phyloP scores from a whole-genome alignment of 1,140 invertebrate genomes.

The Drosophila pachea region DNA sequence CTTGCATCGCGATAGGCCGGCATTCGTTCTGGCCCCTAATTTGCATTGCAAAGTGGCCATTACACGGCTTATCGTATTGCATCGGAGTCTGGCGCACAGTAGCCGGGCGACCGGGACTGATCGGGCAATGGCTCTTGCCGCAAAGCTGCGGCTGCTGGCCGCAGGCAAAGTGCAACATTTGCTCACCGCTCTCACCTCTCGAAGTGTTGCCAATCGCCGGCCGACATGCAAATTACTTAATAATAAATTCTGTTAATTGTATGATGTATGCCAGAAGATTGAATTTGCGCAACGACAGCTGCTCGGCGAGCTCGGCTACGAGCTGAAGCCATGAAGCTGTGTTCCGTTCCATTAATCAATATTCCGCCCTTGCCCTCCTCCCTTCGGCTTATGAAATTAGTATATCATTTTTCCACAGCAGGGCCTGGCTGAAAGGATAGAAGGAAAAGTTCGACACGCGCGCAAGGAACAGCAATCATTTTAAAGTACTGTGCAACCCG shows the following conservation, averaged over 20 bases:
- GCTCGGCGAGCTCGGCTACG: neutral
- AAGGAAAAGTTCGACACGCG: constrained; percentile 42
- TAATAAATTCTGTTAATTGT: constrained; percentile 52
- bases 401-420: constrained; percentile 16
- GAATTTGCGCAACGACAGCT: neutral
- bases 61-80: constrained; percentile 43
- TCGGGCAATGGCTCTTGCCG: neutral
- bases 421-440: constrained; percentile 17
- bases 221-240: constrained; percentile 58
- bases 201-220: constrained; percentile 32
- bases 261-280: constrained; percentile 13
- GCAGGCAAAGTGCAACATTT: constrained; percentile 40
- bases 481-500: constrained; percentile 44
- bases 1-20: constrained; percentile 30
- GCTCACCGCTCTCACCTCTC: constrained; percentile 2
- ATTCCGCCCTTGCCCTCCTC: too few relatives aligned
- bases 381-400: constrained; percentile 4
- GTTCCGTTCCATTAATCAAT: too few relatives aligned
- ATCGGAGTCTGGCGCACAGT: constrained; percentile 54
- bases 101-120: constrained; percentile 31
- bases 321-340: too few relatives aligned
- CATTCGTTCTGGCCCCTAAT: constrained; percentile 48
- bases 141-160: too few relatives aligned
- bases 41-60: constrained; percentile 59
- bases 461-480: constrained; percentile 41